These are phyloP conservation scores for Sminthurides aquaticus DNA, from an alignment of 2,888 invertebrate genomes.

Conservation along the genomic window DNA sequence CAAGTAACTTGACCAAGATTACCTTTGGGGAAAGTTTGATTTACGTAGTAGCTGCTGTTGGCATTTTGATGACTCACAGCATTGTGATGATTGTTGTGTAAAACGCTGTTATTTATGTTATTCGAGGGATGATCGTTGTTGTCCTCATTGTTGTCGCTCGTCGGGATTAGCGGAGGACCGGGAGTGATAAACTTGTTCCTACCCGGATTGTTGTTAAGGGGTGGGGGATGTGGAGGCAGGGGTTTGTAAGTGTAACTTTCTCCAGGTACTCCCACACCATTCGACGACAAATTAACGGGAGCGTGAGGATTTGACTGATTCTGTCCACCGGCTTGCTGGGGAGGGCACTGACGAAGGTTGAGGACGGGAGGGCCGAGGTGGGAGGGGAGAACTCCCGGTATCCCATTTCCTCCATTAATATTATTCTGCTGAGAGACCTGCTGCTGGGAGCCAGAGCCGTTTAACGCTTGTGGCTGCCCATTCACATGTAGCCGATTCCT, in stretches of 20 bases:
- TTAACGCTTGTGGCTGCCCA: slow-evolving; percentile 36
- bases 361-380: neutral
- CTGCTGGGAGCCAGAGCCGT: slow-evolving; percentile 32
- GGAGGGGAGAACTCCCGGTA: neutral
- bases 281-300: slow-evolving; percentile 26
- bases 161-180: slow-evolving; percentile 3
- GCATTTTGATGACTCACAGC: slow-evolving; percentile 20
- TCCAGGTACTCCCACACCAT: slow-evolving; percentile 5
- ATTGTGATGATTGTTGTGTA: slow-evolving; percentile 18
- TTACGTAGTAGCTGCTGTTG: slow-evolving; percentile 37
- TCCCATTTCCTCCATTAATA: slow-evolving; percentile 10
- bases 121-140: slow-evolving; percentile 13
- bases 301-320: slow-evolving; percentile 10
- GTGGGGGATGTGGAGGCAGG: slow-evolving; percentile 38
- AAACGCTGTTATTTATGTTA: slow-evolving; percentile 25
- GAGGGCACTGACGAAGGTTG: neutral
- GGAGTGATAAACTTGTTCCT: neutral
- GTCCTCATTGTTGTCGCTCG: slow-evolving; percentile 20
- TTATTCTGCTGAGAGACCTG: slow-evolving; percentile 19
- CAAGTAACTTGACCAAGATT: no score
- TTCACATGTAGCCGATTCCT: slow-evolving; percentile 79
- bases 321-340: neutral
- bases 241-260: slow-evolving; percentile 37
- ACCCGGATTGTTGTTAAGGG: slow-evolving; percentile 11
- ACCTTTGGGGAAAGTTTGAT: slow-evolving; percentile 41